Percentiles rank a stretch among this genome's conserved stretches.
These are phyloP conservation scores for Cephus pulcher DNA, from an alignment of 2,888 invertebrate species.

Conservation along the genomic window DNA sequence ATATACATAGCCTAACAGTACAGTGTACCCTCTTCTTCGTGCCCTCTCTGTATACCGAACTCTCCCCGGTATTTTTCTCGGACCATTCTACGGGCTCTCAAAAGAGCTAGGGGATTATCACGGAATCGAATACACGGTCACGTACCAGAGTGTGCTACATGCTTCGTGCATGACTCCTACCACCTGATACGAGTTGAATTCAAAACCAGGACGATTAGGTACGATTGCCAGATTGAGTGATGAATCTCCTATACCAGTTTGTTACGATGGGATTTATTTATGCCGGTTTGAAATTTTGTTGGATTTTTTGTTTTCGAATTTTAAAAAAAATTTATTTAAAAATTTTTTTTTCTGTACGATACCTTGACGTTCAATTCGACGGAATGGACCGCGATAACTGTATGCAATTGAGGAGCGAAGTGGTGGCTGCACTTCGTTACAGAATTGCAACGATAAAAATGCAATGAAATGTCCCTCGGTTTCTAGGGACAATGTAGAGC, in stretches of 20 bases:
- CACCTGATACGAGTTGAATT: conserved; percentile 37
- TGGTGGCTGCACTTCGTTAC: conserved; percentile 22
- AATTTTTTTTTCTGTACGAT: too few relatives aligned
- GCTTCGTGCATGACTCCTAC: conserved; percentile 40
- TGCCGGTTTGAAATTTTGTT: neutral
- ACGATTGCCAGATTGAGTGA: neutral
- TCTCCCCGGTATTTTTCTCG: conserved; percentile 1
- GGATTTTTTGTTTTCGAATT: neutral
- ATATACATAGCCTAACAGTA: neutral
- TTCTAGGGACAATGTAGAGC: conserved; percentile 14
- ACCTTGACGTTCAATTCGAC: neutral
- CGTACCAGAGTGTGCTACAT: conserved; percentile 43
- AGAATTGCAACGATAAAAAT: conserved; percentile 56
- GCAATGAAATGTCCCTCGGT: conserved; percentile 34
- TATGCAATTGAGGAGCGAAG: neutral
- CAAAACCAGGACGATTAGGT: neutral
- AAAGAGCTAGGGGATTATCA: conserved; percentile 48
- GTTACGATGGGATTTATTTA: neutral
- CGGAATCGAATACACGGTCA: conserved; percentile 52
- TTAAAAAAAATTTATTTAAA: too few relatives aligned
- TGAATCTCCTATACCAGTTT: neutral
- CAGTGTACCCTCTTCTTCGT: conserved; percentile 3
- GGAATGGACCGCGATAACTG: neutral
- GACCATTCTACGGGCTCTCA: neutral
- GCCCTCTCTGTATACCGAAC: neutral